Evolutionary conservation across 1,140 invertebrate species (phyloP), one percentile per base, ranked within the genome.

Genomic region (Tetramorium parvispinum): DNA sequence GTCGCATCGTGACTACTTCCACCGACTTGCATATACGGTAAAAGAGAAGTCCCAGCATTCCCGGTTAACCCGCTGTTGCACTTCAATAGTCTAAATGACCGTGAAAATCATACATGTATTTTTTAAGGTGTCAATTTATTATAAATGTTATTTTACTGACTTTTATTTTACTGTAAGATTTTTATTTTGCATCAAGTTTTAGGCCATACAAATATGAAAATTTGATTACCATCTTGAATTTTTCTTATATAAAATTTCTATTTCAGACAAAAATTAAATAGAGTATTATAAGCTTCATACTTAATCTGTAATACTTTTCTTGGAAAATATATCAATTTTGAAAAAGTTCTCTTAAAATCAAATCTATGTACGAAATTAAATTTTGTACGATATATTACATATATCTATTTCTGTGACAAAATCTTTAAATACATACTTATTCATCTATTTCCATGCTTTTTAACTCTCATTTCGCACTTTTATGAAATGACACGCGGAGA

Each of bases 1-100:
- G 73, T 78, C 71, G 70, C 68, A 51, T 24, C 49, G 51, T 65
- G 63, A 85, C 71, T 68, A 32, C 71, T 59, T 73, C 51, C 70
- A 61, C 49, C 43, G 63, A 57, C n/a, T 75, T 79, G 76, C 65
- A 61, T 51, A 61, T 3, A 53, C 43, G 43, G 55, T 55, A 32
- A 63, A 71, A 82, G 53, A 70, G 55, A 49, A 55, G 46, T 43
- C 16, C 40, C 61, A 46, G 18, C 51, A 61, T 49, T 16, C 18
- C 24, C 68, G n/a, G 24, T 75, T 61, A 55, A 83, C 18, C 13
- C 24, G 13, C 24, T n/a, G 6, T 32, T 21, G 37, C 66, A 46
- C 1, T 21, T 43, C 27, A 11, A 6, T n/a, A 73, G 3, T 61
- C 11, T 13, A 82, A 73, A 57, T 59, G 37, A n/a, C 18, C 51